Base-by-base conservation (phyloP, 2,888 invertebrate species). In the Tiliacea aurago region DNA sequence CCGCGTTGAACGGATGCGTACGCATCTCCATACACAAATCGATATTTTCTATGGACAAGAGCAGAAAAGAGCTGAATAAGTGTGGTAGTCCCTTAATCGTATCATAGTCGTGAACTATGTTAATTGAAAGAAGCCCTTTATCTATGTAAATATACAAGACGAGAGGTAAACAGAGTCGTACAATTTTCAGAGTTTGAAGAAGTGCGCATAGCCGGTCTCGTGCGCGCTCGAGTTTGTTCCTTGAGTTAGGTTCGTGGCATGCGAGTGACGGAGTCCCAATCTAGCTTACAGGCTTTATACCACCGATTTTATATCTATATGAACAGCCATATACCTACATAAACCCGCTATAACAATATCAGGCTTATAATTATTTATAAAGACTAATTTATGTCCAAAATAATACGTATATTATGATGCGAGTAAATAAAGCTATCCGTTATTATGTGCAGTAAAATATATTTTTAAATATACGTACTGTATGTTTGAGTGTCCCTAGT, bases 211-310 rank as follows among this genome's bases (percentile, higher is more conserved):
- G 82, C 88, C 62, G 93, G 93, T 84, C 89, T 88, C 84, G 92
- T 93, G 80, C 93, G 93, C 81, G 93, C 94, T 83, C 93, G 95
- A 84, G 90, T 95, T 86, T 95, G 95, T 90, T 92, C 95, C 72
- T 90, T 95, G 90, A 95, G 94, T 93, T 96, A 95, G 95, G 95
- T 95, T 94, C 92, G 95, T 95, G 90, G 95, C 93, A 93, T 95
- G 93, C 78, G 91, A 86, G 91, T 92, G 90, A 78, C 64, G 58
- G 51, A 20, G 51, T 56, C 70, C 67, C 53, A 33, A 64, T 65
- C 20, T 51, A 71, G 73, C 74, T 83, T 84, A 23, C 55, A 61
- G 63, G 43, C 70, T 72, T 66, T 66, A 58, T 51, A 56, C 55
- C 65, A 51, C 18, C 58, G 37, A 51, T 47, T 47, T 73, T 81